Evolutionary conservation across 2,113 vertebrate species (phyloP).

Genomic region (Micronycteris hirsuta): DNA sequence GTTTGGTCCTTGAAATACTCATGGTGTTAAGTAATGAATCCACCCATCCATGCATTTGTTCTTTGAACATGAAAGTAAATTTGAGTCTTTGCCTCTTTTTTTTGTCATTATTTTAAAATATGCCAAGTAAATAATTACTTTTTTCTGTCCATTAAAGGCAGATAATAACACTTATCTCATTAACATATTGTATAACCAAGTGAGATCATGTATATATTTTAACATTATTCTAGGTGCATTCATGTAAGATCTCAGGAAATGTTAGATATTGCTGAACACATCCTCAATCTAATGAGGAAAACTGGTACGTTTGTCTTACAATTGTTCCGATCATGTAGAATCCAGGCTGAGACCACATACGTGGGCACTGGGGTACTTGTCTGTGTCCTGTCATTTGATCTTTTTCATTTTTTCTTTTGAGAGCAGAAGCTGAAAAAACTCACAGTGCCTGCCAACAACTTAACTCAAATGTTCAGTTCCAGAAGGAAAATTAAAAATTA

Average conservation of each 20-base stretch:
- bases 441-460: neutral
- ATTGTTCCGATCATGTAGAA: neutral
- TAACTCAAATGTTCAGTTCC: neutral
- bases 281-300: neutral
- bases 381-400: neutral
- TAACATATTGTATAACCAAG: neutral
- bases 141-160: neutral
- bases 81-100: slow-evolving; percentile 13
- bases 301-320: neutral
- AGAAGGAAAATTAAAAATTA: neutral
- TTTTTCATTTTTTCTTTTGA: neutral
- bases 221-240: neutral
- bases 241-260: neutral
- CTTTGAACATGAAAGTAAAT: neutral
- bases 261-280: neutral
- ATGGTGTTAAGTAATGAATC: neutral
- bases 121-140: neutral
- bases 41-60: neutral
- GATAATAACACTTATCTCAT: neutral
- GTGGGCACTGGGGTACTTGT: neutral
- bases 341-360: neutral
- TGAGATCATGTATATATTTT: neutral
- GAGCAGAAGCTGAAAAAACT: neutral
- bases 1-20: neutral
- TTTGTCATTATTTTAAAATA: neutral